These are phyloP conservation scores for Diadumene lineata DNA, from an alignment of 92 coral and sea anemone species.

Conservation along the genomic window DNA sequence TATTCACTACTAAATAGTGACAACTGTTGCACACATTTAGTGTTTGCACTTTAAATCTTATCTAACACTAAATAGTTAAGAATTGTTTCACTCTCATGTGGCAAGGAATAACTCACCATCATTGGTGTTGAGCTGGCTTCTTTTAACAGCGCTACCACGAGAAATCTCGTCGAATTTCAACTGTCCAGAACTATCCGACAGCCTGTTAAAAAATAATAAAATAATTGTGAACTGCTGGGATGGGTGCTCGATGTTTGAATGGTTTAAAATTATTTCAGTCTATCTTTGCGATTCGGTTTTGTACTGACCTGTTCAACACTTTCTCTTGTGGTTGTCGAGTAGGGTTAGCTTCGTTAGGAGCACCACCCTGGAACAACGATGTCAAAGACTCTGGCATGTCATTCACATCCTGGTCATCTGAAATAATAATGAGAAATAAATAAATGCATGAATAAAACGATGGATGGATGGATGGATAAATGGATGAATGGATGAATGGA, in stretches of 20 bases:
- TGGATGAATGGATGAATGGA: slow-evolving; percentile 1
- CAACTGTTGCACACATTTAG: no score
- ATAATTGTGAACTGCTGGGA: background rate
- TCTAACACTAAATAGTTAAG: no score
- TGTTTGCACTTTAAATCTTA: no score
- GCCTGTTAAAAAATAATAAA: slow-evolving; percentile 27
- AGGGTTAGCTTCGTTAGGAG: background rate
- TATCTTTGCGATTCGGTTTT: background rate
- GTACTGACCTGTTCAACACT: slow-evolving; percentile 13
- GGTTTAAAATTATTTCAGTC: no score
- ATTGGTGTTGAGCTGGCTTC: slow-evolving; percentile 47
- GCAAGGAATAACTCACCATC: slow-evolving; percentile 35
- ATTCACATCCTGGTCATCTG: slow-evolving; percentile 26
- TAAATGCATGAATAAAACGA: background rate
- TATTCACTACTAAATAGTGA: no score
- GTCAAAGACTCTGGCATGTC: slow-evolving; percentile 6
- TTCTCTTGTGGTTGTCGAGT: slow-evolving; percentile 3
- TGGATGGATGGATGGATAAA: background rate
- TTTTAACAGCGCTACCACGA: slow-evolving; percentile 51
- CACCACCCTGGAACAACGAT: slow-evolving; percentile 4
- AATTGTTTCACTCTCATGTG: background rate
- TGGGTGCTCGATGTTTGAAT: no score
- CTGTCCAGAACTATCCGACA: slow-evolving; percentile 56
- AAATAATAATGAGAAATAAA: background rate
- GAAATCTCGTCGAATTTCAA: slow-evolving; percentile 50